phyloP scores from a whole-genome alignment of 2,888 invertebrate species.

The Physocephala rufipes region DNA sequence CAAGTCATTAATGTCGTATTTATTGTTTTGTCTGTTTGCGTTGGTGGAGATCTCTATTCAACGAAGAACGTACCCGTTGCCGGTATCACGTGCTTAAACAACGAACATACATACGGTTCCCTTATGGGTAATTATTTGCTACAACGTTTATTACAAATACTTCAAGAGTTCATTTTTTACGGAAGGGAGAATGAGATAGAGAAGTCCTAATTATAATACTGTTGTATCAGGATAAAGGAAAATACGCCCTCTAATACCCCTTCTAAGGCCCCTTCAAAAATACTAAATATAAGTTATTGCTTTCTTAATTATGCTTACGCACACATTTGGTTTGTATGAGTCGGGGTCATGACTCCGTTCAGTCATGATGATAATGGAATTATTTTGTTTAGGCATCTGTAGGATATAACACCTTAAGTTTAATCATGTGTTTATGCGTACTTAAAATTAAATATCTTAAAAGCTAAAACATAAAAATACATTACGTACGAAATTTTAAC shows the following conservation, averaged over 20 bases:
- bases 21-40: constrained; percentile 17
- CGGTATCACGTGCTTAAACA: constrained; percentile 3
- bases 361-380: constrained; percentile 49
- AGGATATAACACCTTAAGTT: constrained; percentile 34
- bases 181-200: constrained; percentile 40
- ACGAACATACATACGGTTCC: constrained; percentile 44
- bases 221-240: background rate
- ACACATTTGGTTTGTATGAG: constrained; percentile 13
- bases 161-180: constrained; percentile 58
- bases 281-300: constrained; percentile 62
- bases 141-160: constrained; percentile 61
- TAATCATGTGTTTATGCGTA: background rate
- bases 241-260: constrained; percentile 35
- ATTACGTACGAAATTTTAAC: background rate
- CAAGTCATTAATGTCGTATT: constrained; percentile 20
- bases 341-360: background rate
- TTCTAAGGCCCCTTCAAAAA: constrained; percentile 53
- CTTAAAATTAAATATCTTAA: background rate
- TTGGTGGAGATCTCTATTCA: constrained; percentile 9
- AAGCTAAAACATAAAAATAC: too few relatives aligned
- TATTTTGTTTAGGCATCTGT: constrained; percentile 49
- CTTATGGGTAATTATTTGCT: constrained; percentile 64
- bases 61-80: constrained; percentile 5
- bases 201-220: background rate
- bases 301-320: constrained; percentile 57